phyloP scores from a whole-genome alignment of 2,888 invertebrate genomes.

The Drosophila anomelani region DNA sequence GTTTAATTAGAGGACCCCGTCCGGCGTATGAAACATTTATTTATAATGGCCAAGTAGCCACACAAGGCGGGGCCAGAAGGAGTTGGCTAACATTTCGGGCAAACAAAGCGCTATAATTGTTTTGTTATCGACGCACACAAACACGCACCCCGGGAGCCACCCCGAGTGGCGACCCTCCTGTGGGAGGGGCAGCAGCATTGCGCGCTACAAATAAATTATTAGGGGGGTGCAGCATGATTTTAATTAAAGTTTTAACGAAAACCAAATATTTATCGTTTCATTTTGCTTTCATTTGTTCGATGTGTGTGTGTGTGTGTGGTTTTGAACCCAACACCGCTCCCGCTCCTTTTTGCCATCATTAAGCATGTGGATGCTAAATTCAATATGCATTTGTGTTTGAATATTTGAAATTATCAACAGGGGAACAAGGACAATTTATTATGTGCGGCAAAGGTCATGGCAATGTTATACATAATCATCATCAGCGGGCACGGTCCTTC shows the following conservation, averaged over 20 bases:
- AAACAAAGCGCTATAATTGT: constrained; percentile 71
- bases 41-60: constrained; percentile 56
- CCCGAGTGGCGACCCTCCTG: not conserved
- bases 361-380: constrained; percentile 56
- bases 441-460: constrained; percentile 67
- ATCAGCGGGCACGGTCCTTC: constrained; percentile 33
- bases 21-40: constrained; percentile 59
- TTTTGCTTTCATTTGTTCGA: constrained; percentile 75
- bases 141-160: constrained; percentile 6
- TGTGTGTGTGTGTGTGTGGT: constrained; percentile 64
- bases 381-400: constrained; percentile 72
- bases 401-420: constrained; percentile 62
- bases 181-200: constrained; percentile 15
- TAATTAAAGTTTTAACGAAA: constrained; percentile 80
- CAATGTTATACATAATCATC: constrained; percentile 57
- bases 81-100: constrained; percentile 43
- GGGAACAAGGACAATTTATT: constrained; percentile 55
- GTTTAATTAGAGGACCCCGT: constrained; percentile 68
- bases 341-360: constrained; percentile 52
- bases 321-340: constrained; percentile 30
- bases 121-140: constrained; percentile 68
- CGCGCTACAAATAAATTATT: constrained; percentile 76
- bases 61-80: constrained; percentile 16
- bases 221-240: constrained; percentile 68
- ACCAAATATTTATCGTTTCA: constrained; percentile 81